Evolutionary conservation across 2,113 vertebrate genomes (phyloP).

Genomic region (Paraplagusia blochii): DNA sequence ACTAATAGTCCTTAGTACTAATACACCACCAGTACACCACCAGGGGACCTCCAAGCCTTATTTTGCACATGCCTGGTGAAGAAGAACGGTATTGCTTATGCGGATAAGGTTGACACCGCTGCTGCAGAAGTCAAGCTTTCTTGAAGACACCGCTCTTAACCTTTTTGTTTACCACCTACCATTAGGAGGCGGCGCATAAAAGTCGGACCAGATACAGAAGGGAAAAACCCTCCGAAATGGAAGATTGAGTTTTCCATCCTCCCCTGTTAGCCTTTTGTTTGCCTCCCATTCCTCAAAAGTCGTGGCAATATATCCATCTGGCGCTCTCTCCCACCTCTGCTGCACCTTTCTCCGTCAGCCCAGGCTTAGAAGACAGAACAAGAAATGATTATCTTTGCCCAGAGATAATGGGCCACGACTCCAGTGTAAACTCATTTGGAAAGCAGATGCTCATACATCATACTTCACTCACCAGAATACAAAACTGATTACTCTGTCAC

Average conservation of each 20-base stretch:
- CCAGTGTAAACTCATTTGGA: constrained; percentile 79
- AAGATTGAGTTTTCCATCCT: constrained; percentile 69
- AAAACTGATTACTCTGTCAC: constrained; percentile 78
- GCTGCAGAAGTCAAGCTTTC: background rate
- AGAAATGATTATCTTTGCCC: constrained; percentile 78
- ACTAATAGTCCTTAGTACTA: no score
- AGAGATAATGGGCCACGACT: constrained; percentile 75
- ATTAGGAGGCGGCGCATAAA: constrained; percentile 43
- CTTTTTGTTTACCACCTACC: constrained; percentile 44
- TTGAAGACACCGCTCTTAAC: constrained; percentile 30
- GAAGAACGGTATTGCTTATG: no score
- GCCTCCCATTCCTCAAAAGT: constrained; percentile 70
- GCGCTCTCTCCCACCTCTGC: constrained; percentile 49
- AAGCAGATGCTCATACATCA: constrained; percentile 77
- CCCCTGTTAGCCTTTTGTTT: constrained; percentile 66
- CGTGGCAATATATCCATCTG: constrained; percentile 65
- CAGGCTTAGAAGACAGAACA: constrained; percentile 74
- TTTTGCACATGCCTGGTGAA: no score
- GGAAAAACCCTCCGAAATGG: constrained; percentile 34
- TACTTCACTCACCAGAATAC: constrained; percentile 70
- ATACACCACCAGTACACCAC: no score
- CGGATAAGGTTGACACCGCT: no score
- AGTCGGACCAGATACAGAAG: constrained; percentile 38
- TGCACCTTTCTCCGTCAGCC: constrained; percentile 46
- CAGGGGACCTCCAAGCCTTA: no score